Base-by-base conservation (phyloP, 2,888 invertebrate genomes). In the Philereme vetulata region DNA sequence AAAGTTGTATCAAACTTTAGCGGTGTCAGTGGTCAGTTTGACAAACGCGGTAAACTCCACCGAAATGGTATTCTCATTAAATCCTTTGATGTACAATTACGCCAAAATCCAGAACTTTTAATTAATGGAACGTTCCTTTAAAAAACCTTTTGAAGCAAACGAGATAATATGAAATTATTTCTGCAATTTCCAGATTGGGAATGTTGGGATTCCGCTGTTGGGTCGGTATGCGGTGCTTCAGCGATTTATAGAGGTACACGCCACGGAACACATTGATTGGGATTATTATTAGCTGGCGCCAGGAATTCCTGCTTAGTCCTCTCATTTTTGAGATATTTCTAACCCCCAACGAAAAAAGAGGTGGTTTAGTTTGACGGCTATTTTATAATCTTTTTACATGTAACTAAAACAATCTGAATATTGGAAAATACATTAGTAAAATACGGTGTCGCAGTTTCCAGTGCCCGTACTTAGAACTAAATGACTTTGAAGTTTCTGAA, bases 91-190 rank as follows among this genome's bases (percentile, higher is more conserved):
- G 66, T 65, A 54, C 54, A 62, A 64, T 64, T 62, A 63, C 47
- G 65, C 42, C 21, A 42, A 55, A 40, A 56, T 58, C 54, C 42
- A 33, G 51, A 68, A 68, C 65, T 66, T 68, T 68, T 68, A 68
- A 68, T 68, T 68, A 66, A 64, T 65, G 62, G 47, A 57, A 63
- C 65, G 56, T 60, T 62, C 56, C 57, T 64, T 62, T 58, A 48
- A 64, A 65, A 63, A 64, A 65, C 65, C 60, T 64, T 65, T 64
- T 62, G 62, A 55, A 59, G 51, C 62, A 47, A 52, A 63, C 62
- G 52, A 57, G 66, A 61, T 66, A 65, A 60, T 62, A 60, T 65
- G 55, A 63, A 68, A 65, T 66, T 65, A 68, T 63, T 63, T 63
- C 53, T 62, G 59, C 50, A 60, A 68, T 63, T 62, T 65, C 49